Evolutionary conservation across 1,140 invertebrate genomes (phyloP).

Genomic region (Lepidurus arcticus): DNA sequence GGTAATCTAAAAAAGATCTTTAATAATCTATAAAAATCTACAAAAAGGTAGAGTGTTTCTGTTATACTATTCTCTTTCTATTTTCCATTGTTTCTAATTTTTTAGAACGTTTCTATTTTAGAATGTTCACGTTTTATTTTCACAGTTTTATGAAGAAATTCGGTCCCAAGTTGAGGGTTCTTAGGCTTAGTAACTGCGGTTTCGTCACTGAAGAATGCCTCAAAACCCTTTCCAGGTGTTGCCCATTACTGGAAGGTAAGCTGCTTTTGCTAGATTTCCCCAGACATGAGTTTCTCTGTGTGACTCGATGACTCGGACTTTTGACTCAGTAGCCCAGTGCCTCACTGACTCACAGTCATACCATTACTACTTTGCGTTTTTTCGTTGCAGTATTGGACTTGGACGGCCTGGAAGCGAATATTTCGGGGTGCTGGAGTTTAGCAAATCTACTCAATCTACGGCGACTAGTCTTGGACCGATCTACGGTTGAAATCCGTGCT

Average conservation of each 20-base stretch:
- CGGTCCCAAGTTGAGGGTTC: constrained; percentile 59
- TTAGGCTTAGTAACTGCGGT: constrained; percentile 66
- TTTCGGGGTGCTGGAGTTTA: not conserved
- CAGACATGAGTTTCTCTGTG: not conserved
- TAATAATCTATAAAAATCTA: no score
- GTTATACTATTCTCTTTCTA: no score
- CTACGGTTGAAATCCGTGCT: constrained; percentile 4
- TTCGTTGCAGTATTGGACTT: constrained; percentile 32
- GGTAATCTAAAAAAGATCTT: constrained; percentile 44
- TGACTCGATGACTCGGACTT: no score
- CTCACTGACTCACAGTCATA: not conserved
- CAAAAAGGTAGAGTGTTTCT: no score
- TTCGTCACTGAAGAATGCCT: constrained; percentile 63
- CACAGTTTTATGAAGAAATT: constrained; percentile 60
- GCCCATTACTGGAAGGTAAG: constrained; percentile 63
- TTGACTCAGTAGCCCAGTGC: no score
- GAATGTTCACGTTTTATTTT: not conserved
- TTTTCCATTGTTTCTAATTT: no score
- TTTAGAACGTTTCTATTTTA: constrained; percentile 29
- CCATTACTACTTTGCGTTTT: not conserved
- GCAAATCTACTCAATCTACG: not conserved
- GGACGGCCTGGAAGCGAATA: constrained; percentile 28
- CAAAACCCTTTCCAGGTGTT: constrained; percentile 55
- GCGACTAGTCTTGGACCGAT: constrained; percentile 20
- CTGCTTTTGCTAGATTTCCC: constrained; percentile 34